A percentile compares a stretch with the other conserved stretches of the same genome.
These are phyloP conservation scores for Venusia cambrica DNA, from an alignment of 2,888 invertebrate genomes.

Conservation along the genomic window DNA sequence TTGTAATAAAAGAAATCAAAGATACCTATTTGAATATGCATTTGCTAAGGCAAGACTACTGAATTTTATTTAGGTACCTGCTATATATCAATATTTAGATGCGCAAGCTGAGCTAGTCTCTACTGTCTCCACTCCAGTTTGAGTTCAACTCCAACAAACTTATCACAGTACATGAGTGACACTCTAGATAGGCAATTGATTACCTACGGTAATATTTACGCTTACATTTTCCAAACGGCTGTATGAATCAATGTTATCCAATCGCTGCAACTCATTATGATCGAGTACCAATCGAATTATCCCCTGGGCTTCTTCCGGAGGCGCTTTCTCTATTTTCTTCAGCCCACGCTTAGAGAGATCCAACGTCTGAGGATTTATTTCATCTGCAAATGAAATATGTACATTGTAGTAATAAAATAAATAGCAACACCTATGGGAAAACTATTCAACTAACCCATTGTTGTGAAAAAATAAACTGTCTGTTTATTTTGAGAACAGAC, in stretches of 20 bases:
- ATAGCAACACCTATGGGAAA: not conserved
- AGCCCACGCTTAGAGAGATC: slow-evolving; percentile 90
- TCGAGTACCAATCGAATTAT: slow-evolving; percentile 88
- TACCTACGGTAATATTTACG: too few relatives aligned
- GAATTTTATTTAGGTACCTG: too few relatives aligned
- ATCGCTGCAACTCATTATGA: slow-evolving; percentile 92
- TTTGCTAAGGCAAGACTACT: too few relatives aligned
- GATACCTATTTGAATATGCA: too few relatives aligned
- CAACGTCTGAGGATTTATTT: slow-evolving; percentile 76
- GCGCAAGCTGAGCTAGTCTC: too few relatives aligned
- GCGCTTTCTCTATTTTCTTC: slow-evolving; percentile 89
- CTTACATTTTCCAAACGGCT: slow-evolving; percentile 88
- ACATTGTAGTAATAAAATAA: not conserved
- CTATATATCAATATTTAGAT: too few relatives aligned
- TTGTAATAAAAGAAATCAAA: too few relatives aligned
- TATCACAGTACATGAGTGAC: slow-evolving; percentile 8
- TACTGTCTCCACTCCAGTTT: too few relatives aligned
- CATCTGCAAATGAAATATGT: slow-evolving; percentile 33
- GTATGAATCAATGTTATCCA: slow-evolving; percentile 93
- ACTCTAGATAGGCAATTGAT: not conserved
- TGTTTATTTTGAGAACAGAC: too few relatives aligned
- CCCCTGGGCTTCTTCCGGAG: slow-evolving; percentile 84
- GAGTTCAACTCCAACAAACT: too few relatives aligned
- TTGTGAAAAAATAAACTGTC: too few relatives aligned
- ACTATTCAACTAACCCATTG: slow-evolving; percentile 23